Base-by-base conservation (phyloP, 2,797 vertebrate genomes). In the Enteromius treurensis region DNA sequence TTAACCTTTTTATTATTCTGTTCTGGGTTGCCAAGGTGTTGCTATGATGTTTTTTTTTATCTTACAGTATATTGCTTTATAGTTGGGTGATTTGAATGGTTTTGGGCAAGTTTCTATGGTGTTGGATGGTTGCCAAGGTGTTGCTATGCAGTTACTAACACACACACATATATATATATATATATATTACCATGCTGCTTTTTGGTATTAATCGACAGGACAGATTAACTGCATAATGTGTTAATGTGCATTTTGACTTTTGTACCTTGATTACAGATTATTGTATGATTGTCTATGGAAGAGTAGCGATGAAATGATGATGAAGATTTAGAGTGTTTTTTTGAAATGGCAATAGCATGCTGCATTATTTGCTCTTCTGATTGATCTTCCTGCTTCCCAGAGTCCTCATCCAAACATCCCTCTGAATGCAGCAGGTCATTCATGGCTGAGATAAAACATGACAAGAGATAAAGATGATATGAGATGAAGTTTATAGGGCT, bases 351-450 rank as follows among this genome's bases (percentile, higher is more conserved):
- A 67, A n/a, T 69, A 64, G 62, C 17, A 7, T 37, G 55, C 5
- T 51, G 80, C 47, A 40, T 64, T 40, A 65, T 81, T n/a, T 70
- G 64, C 62, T 58, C 60, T 47, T 60, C 65, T 47, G 23, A 17
- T 49, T 26, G 58, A 49, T 67, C 42, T 58, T 75, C 37, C 94
- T 92, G 91, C 96, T 95, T 94, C 96, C 97, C 55, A 94, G 92
- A 86, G 94, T 95, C 65, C 98, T 97, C 86, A 98, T 97, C 96
- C 77, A 96, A 95, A 92, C 97, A 94, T 69, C 96, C 96, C 96
- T 98, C 97, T 91, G 96, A 96, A 93, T 98, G 97, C 90, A 98
- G 96, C 94, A 99, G 95, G 95, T 99, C 98, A 88, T 98, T 98
- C 98, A 99, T 98, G 92, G 98, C 98, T 99, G 95, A 93, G 81